A percentile compares a stretch with the other conserved stretches of the same genome.
These are phyloP conservation scores for Tenthredo scrophulariae DNA, from an alignment of 2,888 invertebrate genomes.

Conservation along the genomic window DNA sequence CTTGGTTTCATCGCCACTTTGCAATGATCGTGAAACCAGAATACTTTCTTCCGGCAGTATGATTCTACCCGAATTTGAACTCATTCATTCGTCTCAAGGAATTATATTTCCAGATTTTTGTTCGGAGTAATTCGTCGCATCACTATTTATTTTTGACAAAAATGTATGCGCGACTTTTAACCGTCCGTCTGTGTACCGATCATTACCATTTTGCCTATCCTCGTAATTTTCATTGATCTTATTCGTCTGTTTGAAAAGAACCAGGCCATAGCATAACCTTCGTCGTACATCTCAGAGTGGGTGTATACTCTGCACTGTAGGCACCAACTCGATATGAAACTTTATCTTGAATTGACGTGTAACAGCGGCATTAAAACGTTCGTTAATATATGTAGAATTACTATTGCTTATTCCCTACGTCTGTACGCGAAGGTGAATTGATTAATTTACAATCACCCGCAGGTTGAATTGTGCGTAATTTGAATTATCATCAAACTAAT, in stretches of 20 bases:
- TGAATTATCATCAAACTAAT: too few species aligned
- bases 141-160: background rate
- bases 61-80: too few species aligned
- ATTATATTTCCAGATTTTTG: too few species aligned
- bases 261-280: constrained; percentile 27
- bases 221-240: background rate
- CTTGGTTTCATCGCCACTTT: background rate
- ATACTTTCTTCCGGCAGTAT: too few species aligned
- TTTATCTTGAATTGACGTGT: constrained; percentile 37
- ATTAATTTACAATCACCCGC: too few species aligned
- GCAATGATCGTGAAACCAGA: too few species aligned
- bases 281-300: constrained; percentile 22
- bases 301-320: background rate
- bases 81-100: too few species aligned
- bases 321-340: constrained; percentile 32
- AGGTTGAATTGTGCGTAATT: too few species aligned
- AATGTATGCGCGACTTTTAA: background rate
- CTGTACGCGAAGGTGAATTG: too few species aligned
- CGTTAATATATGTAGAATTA: constrained; percentile 3
- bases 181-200: background rate
- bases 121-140: too few species aligned
- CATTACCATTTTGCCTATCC: background rate
- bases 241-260: constrained; percentile 17
- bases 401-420: too few species aligned
- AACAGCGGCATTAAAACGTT: constrained; percentile 31